These are phyloP conservation scores for Argynnis bischoffii DNA, from an alignment of 2,888 invertebrate genomes.

Conservation along the genomic window DNA sequence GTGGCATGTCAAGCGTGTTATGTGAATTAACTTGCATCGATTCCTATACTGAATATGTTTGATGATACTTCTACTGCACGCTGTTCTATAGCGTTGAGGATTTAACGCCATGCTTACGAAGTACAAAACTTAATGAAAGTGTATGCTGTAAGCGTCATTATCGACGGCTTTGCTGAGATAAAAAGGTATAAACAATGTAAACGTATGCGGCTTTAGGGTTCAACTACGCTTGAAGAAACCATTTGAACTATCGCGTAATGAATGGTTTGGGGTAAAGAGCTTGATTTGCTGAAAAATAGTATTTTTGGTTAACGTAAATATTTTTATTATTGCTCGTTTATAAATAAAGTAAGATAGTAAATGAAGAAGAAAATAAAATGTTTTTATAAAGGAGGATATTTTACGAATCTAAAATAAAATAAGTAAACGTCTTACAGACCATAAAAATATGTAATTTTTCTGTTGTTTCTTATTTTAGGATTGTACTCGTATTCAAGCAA, in stretches of 20 bases:
- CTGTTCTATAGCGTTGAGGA: conserved; percentile 35
- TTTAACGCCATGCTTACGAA: conserved; percentile 62
- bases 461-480: conserved; percentile 14
- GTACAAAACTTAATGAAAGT: conserved; percentile 75
- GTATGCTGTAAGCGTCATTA: conserved; percentile 71
- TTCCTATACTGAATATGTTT: conserved; percentile 14
- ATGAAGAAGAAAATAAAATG: too few relatives aligned
- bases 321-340: too few relatives aligned
- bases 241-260: conserved; percentile 40
- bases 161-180: conserved; percentile 70
- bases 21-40: conserved; percentile 13
- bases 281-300: conserved; percentile 15
- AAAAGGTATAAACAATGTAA: conserved; percentile 68
- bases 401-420: too few relatives aligned
- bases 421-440: neutral
- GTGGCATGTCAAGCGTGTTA: conserved; percentile 10
- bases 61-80: conserved; percentile 13
- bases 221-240: conserved; percentile 48
- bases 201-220: conserved; percentile 64
- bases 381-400: too few relatives aligned
- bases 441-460: conserved; percentile 13
- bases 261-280: conserved; percentile 28
- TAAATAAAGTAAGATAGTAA: too few relatives aligned
- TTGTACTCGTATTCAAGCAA: conserved; percentile 25
- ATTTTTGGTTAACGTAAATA: neutral